These are phyloP conservation scores for Malthinus seriepunctatus DNA, from an alignment of 2,888 invertebrate species.

Conservation along the genomic window DNA sequence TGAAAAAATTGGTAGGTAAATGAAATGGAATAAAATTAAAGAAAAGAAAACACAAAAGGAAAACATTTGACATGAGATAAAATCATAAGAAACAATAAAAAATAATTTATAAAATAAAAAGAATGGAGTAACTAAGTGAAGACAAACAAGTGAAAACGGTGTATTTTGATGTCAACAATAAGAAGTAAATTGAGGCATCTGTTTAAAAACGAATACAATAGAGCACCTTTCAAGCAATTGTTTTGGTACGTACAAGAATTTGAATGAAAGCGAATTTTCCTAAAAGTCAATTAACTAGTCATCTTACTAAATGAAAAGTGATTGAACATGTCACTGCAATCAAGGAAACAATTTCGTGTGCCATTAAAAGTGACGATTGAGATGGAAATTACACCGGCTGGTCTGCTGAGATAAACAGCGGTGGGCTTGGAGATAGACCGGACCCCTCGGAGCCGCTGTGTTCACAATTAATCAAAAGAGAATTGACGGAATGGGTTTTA, in stretches of 20 bases:
- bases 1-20: too few relatives aligned
- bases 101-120: not conserved
- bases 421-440: conserved; percentile 44
- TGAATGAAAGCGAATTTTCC: conserved; percentile 26
- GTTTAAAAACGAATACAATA: conserved; percentile 3
- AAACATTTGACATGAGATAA: not conserved
- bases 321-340: conserved; percentile 57
- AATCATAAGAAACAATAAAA: not conserved
- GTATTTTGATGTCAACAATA: conserved; percentile 4
- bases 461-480: conserved; percentile 57
- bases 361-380: conserved; percentile 58
- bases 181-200: conserved; percentile 5
- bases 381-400: conserved; percentile 57
- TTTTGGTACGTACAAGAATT: conserved; percentile 17
- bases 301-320: conserved; percentile 57
- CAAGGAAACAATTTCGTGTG: conserved; percentile 55
- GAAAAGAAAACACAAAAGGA: not conserved
- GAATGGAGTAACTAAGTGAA: not conserved
- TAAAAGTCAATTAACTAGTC: conserved; percentile 56
- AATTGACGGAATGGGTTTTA: conserved; percentile 55
- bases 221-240: conserved; percentile 4
- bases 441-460: conserved; percentile 44
- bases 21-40: too few relatives aligned
- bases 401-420: conserved; percentile 54
- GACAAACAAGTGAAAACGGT: not conserved